phyloP scores from a whole-genome alignment of 2,113 vertebrate genomes.

The Proterorhinus semilunaris region DNA sequence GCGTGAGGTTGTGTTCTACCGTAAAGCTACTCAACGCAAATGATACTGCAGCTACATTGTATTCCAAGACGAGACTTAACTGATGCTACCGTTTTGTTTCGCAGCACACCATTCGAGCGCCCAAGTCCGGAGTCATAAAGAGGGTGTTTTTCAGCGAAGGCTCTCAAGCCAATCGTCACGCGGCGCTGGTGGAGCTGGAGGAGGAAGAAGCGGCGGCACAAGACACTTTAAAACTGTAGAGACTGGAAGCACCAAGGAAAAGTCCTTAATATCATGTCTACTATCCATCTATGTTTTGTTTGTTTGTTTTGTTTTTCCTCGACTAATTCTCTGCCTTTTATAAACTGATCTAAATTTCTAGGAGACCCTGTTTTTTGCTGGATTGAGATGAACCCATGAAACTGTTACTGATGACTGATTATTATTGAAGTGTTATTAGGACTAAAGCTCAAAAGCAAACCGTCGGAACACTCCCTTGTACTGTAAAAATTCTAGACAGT shows the following conservation, averaged over 20 bases:
- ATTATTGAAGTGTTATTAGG: too few relatives aligned
- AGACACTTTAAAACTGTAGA: conserved; percentile 6
- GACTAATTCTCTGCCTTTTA: background rate
- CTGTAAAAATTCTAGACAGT: background rate
- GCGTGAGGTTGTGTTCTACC: too few relatives aligned
- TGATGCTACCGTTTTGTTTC: background rate
- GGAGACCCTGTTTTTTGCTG: background rate
- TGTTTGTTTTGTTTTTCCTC: background rate
- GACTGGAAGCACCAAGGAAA: background rate
- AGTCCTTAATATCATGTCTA: too few relatives aligned
- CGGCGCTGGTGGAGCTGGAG: conserved; percentile 82
- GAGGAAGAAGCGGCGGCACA: conserved; percentile 62
- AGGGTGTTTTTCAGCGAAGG: conserved; percentile 90
- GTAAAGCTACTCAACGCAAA: too few relatives aligned
- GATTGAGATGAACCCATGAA: background rate
- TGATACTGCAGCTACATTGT: too few relatives aligned
- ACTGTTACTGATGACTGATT: background rate
- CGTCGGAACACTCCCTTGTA: background rate
- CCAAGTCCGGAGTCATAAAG: conserved; percentile 87
- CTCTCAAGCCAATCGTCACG: conserved; percentile 86
- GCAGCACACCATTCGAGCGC: conserved; percentile 91
- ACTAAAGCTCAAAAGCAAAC: too few relatives aligned
- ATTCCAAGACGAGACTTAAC: too few relatives aligned
- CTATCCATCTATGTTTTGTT: background rate
- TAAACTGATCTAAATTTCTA: background rate